Conservation (phyloP, 2,888 invertebrate species). For the Cynaeus angustus region DNA sequence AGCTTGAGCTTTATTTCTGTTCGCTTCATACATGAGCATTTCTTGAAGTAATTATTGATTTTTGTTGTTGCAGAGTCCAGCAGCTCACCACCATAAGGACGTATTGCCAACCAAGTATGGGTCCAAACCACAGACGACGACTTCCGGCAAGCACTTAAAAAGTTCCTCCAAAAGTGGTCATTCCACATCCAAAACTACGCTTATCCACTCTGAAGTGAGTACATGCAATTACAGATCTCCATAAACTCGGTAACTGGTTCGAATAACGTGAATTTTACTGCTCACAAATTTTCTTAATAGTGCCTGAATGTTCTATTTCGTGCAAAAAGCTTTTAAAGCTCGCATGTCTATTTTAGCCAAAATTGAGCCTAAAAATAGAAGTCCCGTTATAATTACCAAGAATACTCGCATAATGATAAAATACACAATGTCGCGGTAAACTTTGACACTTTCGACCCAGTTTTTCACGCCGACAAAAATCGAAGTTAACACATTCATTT, state of each 20-base stretch:
- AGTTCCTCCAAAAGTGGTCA: constrained; percentile 65
- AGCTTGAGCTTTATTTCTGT: constrained; percentile 1
- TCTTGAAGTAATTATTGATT: constrained; percentile 9
- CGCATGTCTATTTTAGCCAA: constrained; percentile 40
- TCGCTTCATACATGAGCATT: constrained; percentile 6
- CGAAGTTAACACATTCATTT: constrained; percentile 10
- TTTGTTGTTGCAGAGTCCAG: constrained; percentile 68
- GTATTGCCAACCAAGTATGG: constrained; percentile 68
- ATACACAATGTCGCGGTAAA: constrained; percentile 2
- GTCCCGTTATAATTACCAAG: constrained; percentile 9
- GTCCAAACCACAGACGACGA: constrained; percentile 63
- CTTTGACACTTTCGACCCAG: constrained; percentile 17
- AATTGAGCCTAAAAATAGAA: constrained; percentile 32
- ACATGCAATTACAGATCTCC: too few species aligned
- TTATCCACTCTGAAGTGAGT: constrained; percentile 69
- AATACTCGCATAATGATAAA: constrained; percentile 27
- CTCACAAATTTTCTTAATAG: constrained; percentile 23
- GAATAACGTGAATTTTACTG: constrained; percentile 24
- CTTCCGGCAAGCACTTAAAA: constrained; percentile 67
- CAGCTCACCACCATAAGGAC: constrained; percentile 69
- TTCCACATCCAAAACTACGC: constrained; percentile 66
- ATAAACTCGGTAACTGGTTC: background rate
- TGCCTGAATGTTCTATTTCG: constrained; percentile 17
- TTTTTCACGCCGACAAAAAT: background rate
- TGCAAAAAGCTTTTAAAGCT: constrained; percentile 32